Evolutionary conservation across 2,113 vertebrate species (phyloP), one percentile per base, ranked within the genome.

Genomic region (Syrmaticus mikado): DNA sequence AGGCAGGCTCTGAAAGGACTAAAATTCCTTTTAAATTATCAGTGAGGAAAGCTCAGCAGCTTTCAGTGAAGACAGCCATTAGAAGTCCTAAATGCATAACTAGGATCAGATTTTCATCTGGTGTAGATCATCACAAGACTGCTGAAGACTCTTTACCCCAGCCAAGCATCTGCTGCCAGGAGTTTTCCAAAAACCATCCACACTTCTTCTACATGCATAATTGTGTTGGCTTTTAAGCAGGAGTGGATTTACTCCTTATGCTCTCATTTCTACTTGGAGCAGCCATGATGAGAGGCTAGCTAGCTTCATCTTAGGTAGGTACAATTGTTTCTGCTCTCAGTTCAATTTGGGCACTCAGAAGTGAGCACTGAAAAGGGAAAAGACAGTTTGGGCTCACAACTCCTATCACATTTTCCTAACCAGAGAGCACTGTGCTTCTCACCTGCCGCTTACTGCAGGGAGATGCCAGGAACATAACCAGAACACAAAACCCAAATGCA

Each of bases 391-490:
- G 20, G 25, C 28, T 73, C 11, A 73, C 53, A 13, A 61, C 4
- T 18, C 20, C 24, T 19, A 38, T 1, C 4, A 24, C 11, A 20
- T 17, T 40, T 70, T 21, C 43, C 22, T 83, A 25, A 64, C 20
- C 6, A 52, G 67, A 79, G n/a, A 20, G 16, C 1, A 1, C 55
- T 46, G 72, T 1, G 1, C 16, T 40, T 40, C 15, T 13, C 28
- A 13, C 12, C 38, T 36, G 50, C 66, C 0, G 0, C 34, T 55
- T 32, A 14, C 1, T 3, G 17, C 0, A 0, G 21, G 21, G n/a
- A 80, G 13, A 72, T 34, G 40, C 5, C 52, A 76, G 13, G 8
- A 66, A 65, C 38, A 34, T 75, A 45, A 58, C 13, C 30, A 70
- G 50, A 75, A 25, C 18, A 36, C 38, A 38, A 41, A 80, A 43